Evolutionary conservation across 2,888 invertebrate genomes (phyloP), one percentile per base, ranked within the genome.

Genomic region (Elgonia sp.): DNA sequence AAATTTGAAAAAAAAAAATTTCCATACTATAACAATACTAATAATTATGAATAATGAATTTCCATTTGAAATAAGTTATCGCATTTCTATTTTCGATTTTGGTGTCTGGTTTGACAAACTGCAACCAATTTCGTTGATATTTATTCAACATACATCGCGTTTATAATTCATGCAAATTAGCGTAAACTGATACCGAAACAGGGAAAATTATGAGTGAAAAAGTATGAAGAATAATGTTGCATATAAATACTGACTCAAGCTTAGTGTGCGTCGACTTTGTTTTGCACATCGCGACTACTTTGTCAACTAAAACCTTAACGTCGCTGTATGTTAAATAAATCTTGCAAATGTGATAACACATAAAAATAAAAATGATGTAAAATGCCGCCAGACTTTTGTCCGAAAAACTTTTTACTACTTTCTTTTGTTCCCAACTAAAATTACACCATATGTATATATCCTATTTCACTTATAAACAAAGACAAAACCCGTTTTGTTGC

Each of bases 81-180:
- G n/a, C n/a, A n/a, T n/a, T n/a, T n/a, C n/a, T n/a, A n/a, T n/a
- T n/a, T n/a, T n/a, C n/a, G n/a, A n/a, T 46, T 10, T 10, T 46
- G 46, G 46, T 7, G 46, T 1, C 14, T 46, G 2, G 46, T 46
- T 46, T 46, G 46, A 21, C 60, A 60, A 60, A 21, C 60, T 60
- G 60, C 60, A 21, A 21, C 10, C 10, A 60, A 60, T 21, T 21
- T 60, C 21, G 2, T 21, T 18, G 60, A 60, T 60, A 60, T 60
- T 60, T 60, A 60, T 60, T 60, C 21, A 21, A 60, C 21, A 21
- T 20, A 21, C 60, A 12, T 6, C 60, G 60, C 21, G 21, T 60
- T 60, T 60, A 60, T 60, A 60, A 60, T 12, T 9, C 60, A 60
- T 60, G 60, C 60, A 60, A 60, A 60, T 60, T 60, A 60, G 29